A percentile compares a stretch with the other conserved stretches of the same genome.
Evolutionary conservation across 2,113 vertebrate genomes (phyloP).

Genomic region (Madoqua kirkii): DNA sequence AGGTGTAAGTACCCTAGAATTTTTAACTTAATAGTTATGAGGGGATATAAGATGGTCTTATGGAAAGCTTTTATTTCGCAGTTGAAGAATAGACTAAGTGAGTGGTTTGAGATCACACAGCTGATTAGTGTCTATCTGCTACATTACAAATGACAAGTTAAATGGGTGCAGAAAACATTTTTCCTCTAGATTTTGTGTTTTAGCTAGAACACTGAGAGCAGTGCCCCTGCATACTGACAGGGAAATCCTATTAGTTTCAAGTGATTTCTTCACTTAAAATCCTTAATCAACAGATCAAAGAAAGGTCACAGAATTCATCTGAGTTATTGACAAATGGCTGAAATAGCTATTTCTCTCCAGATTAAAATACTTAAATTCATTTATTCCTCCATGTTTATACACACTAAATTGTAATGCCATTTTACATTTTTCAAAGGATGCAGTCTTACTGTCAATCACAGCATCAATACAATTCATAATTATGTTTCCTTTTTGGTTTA

Average conservation of each 20-base stretch:
- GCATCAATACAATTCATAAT: background rate
- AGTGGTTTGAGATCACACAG: background rate
- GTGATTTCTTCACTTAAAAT: background rate
- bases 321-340: background rate
- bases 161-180: background rate
- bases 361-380: background rate
- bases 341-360: background rate
- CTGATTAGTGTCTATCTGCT: background rate
- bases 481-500: background rate
- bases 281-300: background rate
- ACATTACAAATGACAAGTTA: background rate
- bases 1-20: background rate
- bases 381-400: background rate
- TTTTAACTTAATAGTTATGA: background rate
- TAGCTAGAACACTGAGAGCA: background rate
- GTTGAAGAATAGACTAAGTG: background rate
- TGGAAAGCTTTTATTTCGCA: background rate
- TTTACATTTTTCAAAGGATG: slow-evolving; percentile 21
- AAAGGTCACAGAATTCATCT: background rate
- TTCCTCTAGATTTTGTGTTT: background rate
- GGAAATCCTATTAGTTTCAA: background rate
- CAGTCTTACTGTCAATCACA: background rate
- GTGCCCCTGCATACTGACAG: background rate
- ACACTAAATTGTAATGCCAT: background rate
- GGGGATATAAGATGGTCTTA: background rate